phyloP scores from a whole-genome alignment of 1,140 invertebrate species.

The Drosophila fuyamai region DNA sequence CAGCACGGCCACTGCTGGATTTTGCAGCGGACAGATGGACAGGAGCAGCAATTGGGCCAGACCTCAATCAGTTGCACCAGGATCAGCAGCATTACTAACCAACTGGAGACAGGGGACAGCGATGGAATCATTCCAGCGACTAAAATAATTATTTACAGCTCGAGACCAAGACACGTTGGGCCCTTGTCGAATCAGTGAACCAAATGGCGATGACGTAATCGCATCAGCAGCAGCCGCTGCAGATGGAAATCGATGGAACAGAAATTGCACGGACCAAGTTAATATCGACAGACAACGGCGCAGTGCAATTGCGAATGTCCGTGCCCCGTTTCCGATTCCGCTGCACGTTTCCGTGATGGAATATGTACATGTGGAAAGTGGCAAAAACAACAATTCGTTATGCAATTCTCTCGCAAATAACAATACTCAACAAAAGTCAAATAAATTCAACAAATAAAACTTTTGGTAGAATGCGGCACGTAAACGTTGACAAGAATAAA shows the following conservation, averaged over 20 bases:
- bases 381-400: constrained; percentile 4
- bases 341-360: constrained; percentile 48
- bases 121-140: background rate
- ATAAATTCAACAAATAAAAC: constrained; percentile 16
- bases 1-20: constrained; percentile 34
- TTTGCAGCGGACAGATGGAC: constrained; percentile 6
- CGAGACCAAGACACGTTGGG: background rate
- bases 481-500: constrained; percentile 8
- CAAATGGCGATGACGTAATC: constrained; percentile 39
- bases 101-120: background rate
- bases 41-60: constrained; percentile 9
- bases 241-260: constrained; percentile 16
- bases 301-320: constrained; percentile 46
- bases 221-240: constrained; percentile 13
- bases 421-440: constrained; percentile 11
- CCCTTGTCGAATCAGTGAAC: constrained; percentile 33
- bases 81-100: background rate
- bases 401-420: constrained; percentile 16
- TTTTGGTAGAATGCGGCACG: constrained; percentile 16
- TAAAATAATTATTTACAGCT: background rate
- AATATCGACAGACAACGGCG: constrained; percentile 9
- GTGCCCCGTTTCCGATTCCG: constrained; percentile 45
- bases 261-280: constrained; percentile 25
- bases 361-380: constrained; percentile 17
- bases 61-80: background rate